Base-by-base conservation (phyloP, 2,113 vertebrate species). In the Phycodurus eques region DNA sequence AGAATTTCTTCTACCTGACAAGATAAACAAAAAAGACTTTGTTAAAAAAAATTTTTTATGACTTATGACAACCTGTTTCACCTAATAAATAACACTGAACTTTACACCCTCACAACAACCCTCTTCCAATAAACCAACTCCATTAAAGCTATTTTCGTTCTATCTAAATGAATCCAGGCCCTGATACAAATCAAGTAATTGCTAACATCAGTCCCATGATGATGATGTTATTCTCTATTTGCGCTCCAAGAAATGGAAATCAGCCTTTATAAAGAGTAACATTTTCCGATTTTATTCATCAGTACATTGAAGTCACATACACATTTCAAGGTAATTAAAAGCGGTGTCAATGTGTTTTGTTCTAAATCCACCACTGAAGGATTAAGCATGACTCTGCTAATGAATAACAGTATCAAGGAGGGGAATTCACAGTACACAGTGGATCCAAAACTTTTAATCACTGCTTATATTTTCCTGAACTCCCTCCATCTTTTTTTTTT, bases 111-210 rank as follows among this genome's bases (percentile, higher is more conserved):
- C 8, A n/a, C 8, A 8, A 8, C 20, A 73, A 68, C 46, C 44
- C 54, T 66, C 80, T 71, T 78, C 74, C 60, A 31, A 73, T 72
- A 68, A 71, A 86, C 27, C 54, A 51, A 62, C 66, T 68, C 57
- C 51, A 69, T 57, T 60, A 31, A 54, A 72, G 56, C 60, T 72
- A 73, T 78, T 78, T 81, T 64, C 46, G 71, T 73, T 63, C 31
- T 12, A 27, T 75, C 76, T 74, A 62, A 78, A 72, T 63, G 73
- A 68, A 56, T 20, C 66, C 68, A 59, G 54, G 22, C 42, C 12
- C 66, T 72, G 67, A 80, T 77, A 70, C 77, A 64, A 76, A 81
- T 87, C 74, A 76, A 60, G 65, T 81, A 75, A 80, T 81, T 87
- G 71, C 72, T 56, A 79, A 76, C 76, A 79, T 71, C 31, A 35